A percentile compares a stretch with the other conserved stretches of the same genome.
Evolutionary conservation across 1,140 invertebrate species (phyloP).

Genomic region (Holotrichia oblita): DNA sequence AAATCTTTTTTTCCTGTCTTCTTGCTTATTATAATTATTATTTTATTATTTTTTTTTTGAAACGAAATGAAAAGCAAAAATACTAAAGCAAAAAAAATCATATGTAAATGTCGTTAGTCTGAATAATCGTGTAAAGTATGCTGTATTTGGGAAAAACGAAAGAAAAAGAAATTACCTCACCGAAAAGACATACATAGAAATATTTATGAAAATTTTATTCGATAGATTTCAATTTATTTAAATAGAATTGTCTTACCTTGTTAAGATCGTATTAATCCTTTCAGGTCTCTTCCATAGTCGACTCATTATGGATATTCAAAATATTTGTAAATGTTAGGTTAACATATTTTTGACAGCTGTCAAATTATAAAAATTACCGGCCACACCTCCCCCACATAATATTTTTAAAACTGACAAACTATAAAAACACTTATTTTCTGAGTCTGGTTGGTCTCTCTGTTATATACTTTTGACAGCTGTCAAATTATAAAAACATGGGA

Average conservation of each 20-base stretch:
- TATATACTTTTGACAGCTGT: too few relatives aligned
- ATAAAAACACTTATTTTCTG: too few relatives aligned
- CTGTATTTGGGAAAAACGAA: conserved; percentile 45
- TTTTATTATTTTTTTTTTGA: conserved; percentile 47
- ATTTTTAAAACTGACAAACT: too few relatives aligned
- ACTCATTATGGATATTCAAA: too few relatives aligned
- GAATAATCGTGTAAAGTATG: conserved; percentile 50
- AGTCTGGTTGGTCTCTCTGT: too few relatives aligned
- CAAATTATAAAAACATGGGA: too few relatives aligned
- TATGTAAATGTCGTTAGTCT: conserved; percentile 54
- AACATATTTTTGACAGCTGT: too few relatives aligned
- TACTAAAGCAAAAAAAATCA: conserved; percentile 51
- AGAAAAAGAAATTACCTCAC: conserved; percentile 38
- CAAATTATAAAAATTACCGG: too few relatives aligned
- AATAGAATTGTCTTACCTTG: not conserved
- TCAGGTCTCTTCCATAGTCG: too few relatives aligned
- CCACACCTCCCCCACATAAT: too few relatives aligned
- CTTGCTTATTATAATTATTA: conserved; percentile 47
- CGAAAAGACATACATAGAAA: not conserved
- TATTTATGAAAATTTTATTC: not conserved
- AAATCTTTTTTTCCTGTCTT: conserved; percentile 49
- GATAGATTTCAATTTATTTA: conserved; percentile 18
- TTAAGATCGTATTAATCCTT: not conserved
- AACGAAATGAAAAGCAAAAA: conserved; percentile 47
- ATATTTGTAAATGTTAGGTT: too few relatives aligned